These are phyloP conservation scores for Holocentrus rufus DNA, from an alignment of 2,797 vertebrate genomes.

Conservation along the genomic window DNA sequence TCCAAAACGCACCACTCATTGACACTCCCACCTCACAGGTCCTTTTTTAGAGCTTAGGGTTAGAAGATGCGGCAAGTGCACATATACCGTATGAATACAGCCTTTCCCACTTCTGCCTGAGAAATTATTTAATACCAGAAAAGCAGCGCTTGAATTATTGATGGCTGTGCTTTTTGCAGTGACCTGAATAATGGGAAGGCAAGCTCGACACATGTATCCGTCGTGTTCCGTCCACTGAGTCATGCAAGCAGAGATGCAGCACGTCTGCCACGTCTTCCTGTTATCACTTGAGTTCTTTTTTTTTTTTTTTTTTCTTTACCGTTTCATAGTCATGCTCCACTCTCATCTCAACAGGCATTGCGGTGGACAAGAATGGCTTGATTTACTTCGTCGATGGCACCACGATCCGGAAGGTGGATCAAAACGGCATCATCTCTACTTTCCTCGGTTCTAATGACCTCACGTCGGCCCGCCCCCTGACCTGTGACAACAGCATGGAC, in stretches of 20 bases:
- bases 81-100: conserved; percentile 76
- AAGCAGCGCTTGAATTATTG: conserved; percentile 84
- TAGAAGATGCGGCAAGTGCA: conserved; percentile 61
- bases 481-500: conserved; percentile 97
- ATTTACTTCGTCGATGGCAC: conserved; percentile 99
- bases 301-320: not conserved
- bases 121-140: conserved; percentile 85
- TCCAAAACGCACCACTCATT: conserved; percentile 55
- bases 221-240: conserved; percentile 77
- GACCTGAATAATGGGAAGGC: conserved; percentile 87
- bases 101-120: conserved; percentile 82
- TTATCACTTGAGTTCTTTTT: conserved; percentile 38
- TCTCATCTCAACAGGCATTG: conserved; percentile 85
- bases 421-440: conserved; percentile 96
- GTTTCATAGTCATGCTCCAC: not conserved
- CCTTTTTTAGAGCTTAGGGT: conserved; percentile 59
- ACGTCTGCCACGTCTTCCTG: conserved; percentile 60
- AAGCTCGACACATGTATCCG: conserved; percentile 84
- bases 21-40: conserved; percentile 57
- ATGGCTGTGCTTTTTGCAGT: conserved; percentile 84
- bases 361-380: conserved; percentile 94
- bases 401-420: conserved; percentile 96
- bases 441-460: conserved; percentile 97
- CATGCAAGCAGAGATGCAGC: conserved; percentile 73
- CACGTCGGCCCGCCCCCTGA: conserved; percentile 93